These are phyloP conservation scores for Melanostigma gelatinosum DNA, from an alignment of 2,113 vertebrate species.

Conservation along the genomic window DNA sequence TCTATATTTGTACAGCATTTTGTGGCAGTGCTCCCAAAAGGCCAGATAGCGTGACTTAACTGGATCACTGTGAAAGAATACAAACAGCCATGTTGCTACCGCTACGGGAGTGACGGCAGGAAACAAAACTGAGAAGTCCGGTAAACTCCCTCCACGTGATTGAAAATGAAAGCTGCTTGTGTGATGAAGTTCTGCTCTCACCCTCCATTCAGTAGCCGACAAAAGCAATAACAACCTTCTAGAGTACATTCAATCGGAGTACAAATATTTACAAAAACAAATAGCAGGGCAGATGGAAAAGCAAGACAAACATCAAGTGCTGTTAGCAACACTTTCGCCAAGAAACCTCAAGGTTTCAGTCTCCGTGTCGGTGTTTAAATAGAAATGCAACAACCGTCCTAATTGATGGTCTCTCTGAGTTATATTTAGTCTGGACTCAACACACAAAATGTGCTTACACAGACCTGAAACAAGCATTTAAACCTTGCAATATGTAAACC, in stretches of 20 bases:
- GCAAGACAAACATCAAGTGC: constrained; percentile 1
- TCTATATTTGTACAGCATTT: constrained; percentile 62
- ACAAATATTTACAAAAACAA: constrained; percentile 60
- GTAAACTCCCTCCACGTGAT: not conserved
- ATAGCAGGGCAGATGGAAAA: constrained; percentile 19
- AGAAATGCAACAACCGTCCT: constrained; percentile 33
- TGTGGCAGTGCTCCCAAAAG: constrained; percentile 9
- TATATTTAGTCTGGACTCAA: constrained; percentile 70
- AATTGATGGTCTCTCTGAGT: constrained; percentile 63
- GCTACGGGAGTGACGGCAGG: constrained; percentile 13
- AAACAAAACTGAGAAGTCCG: constrained; percentile 5
- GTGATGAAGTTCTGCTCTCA: constrained; percentile 7
- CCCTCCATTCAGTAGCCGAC: not conserved
- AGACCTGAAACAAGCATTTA: constrained; percentile 34
- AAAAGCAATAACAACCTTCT: constrained; percentile 2
- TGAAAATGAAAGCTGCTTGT: not conserved
- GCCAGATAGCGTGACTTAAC: constrained; percentile 40
- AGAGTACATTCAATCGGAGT: not conserved
- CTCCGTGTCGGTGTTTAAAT: constrained; percentile 45
- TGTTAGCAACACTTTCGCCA: not conserved
- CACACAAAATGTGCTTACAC: constrained; percentile 45
- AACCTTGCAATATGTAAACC: constrained; percentile 37
- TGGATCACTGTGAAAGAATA: constrained; percentile 24
- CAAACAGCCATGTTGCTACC: constrained; percentile 17
- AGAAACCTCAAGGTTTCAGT: constrained; percentile 14